A percentile compares a stretch with the other conserved stretches of the same genome.
phyloP scores from a whole-genome alignment of 2,113 vertebrate genomes.

The Rhinoderma darwinii region DNA sequence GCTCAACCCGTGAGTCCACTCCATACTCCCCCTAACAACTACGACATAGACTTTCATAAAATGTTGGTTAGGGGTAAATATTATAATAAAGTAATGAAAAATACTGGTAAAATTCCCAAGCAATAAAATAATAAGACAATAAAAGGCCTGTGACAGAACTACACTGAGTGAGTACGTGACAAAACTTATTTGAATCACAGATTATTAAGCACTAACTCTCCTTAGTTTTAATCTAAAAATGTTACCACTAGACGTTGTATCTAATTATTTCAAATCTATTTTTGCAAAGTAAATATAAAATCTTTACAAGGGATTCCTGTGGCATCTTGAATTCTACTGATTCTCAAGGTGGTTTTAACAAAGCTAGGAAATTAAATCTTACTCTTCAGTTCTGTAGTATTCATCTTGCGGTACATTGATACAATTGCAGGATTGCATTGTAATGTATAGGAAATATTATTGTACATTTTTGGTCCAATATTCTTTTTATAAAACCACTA shows the following conservation, averaged over 20 bases:
- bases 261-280: slow-evolving; percentile 22
- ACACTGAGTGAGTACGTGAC: neutral
- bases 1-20: no score
- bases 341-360: slow-evolving; percentile 16
- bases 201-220: slow-evolving; percentile 8
- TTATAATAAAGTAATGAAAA: no score
- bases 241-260: neutral
- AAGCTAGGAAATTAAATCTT: neutral
- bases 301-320: neutral
- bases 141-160: neutral
- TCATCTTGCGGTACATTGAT: neutral
- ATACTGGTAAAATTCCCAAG: no score
- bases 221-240: slow-evolving; percentile 35
- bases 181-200: slow-evolving; percentile 11
- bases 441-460: neutral
- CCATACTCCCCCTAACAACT: no score
- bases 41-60: no score
- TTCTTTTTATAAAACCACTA: neutral
- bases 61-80: no score
- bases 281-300: slow-evolving; percentile 45
- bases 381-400: neutral
- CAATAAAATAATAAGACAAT: neutral
- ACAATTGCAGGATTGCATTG: neutral
- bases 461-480: neutral
- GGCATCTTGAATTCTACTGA: neutral